These are phyloP conservation scores for Ischnura elegans DNA, from an alignment of 2,888 invertebrate genomes.

Conservation along the genomic window DNA sequence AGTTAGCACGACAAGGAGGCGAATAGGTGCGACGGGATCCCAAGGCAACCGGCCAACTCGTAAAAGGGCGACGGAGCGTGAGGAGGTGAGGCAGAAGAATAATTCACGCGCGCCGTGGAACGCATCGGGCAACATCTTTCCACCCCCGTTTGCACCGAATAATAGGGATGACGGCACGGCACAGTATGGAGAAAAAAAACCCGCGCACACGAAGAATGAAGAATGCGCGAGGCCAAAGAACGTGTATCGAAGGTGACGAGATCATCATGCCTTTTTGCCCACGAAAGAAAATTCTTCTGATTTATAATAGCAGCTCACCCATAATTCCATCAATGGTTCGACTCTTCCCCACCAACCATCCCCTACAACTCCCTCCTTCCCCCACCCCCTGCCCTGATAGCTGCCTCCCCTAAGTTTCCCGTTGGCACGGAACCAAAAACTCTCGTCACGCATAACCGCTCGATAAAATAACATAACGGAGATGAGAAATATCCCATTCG, in stretches of 20 bases:
- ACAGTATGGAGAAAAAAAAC: too few relatives aligned
- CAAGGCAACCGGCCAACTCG: background rate
- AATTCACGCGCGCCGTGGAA: background rate
- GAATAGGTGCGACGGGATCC: background rate
- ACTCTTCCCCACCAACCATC: background rate
- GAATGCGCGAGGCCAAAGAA: too few relatives aligned
- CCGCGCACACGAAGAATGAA: too few relatives aligned
- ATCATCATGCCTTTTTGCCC: background rate
- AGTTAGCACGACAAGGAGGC: background rate
- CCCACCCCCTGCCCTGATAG: background rate
- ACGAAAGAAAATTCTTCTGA: background rate
- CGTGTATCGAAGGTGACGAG: background rate
- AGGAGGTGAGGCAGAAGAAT: background rate
- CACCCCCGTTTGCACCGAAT: constrained; percentile 12
- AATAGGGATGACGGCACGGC: background rate
- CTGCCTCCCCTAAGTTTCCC: background rate
- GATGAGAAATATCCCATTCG: constrained; percentile 7
- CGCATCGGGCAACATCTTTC: constrained; percentile 12
- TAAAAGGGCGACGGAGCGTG: background rate
- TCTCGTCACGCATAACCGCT: constrained; percentile 27
- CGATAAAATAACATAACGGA: constrained; percentile 21
- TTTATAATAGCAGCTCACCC: constrained; percentile 4
- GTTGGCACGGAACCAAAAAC: constrained; percentile 27
- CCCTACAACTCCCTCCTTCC: background rate
- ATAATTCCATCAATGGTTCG: constrained; percentile 14